Base-by-base conservation (phyloP, 2,888 invertebrate genomes). In the Yponomeuta malinellus region DNA sequence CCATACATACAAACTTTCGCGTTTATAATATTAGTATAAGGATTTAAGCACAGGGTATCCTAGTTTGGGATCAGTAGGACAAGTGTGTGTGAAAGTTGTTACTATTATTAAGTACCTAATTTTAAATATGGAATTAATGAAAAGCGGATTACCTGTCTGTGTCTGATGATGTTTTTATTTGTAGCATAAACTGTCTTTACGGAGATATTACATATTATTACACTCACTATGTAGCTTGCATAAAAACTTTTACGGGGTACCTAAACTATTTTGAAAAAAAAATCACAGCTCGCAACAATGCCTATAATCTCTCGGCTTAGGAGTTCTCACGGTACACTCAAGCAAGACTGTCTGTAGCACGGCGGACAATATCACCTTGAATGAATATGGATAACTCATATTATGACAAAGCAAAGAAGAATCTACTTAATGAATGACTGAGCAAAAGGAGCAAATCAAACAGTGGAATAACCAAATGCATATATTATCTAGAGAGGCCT, bases 371-470 rank as follows among this genome's bases (percentile, higher is more conserved):
- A 59, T 4, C 12, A 4, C 52, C 52, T 15, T 59, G 15, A 59
- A 59, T 59, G 52, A 59, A 59, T 59, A 59, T 59, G 52, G 52
- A 59, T 59, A 15, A 12, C 52, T 15, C 52, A 59, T 59, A 59
- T 59, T 59, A 59, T 59, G 52, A 59, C 52, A 59, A 59, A 59
- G 52, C 15, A 59, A 59, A 59, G 52, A 59, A 15, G 52, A 59
- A 15, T 15, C 52, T 59, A 59, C 52, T 59, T 59, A 59, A 59
- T 59, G 52, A 59, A 59, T 59, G 52, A 59, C 52, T 59, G 52
- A 59, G 52, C 52, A 59, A 59, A 59, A 59, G 52, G 52, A 59
- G 52, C 15, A 59, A 52, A 59, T 59, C 52, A 59, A 59, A 59
- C 15, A 59, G 52, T 59, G 52, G 52, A 59, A 15, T 59, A 59